These are phyloP conservation scores for Alcis repandata DNA, from an alignment of 2,888 invertebrate species.

Conservation along the genomic window DNA sequence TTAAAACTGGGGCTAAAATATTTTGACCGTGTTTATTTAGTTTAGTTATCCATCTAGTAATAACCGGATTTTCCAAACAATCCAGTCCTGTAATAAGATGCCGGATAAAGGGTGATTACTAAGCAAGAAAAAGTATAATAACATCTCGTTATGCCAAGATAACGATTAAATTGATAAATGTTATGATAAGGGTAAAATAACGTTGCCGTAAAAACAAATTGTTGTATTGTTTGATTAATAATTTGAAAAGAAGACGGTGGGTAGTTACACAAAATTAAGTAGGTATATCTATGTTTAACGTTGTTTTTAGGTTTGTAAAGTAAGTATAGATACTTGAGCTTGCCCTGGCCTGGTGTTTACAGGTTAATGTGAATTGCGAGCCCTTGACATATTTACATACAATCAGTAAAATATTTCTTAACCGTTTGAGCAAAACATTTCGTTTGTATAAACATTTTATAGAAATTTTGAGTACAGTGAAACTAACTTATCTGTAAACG, in stretches of 20 bases:
- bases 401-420: neutral
- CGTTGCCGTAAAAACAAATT: constrained; percentile 31
- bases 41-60: too few relatives aligned
- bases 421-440: too few relatives aligned
- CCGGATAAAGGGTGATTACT: constrained; percentile 55
- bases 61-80: constrained; percentile 10
- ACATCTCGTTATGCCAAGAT: constrained; percentile 71
- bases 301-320: neutral
- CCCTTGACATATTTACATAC: neutral
- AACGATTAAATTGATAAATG: constrained; percentile 61
- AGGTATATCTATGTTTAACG: neutral
- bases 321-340: too few relatives aligned
- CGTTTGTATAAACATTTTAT: too few relatives aligned
- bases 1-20: too few relatives aligned
- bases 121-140: constrained; percentile 61
- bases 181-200: constrained; percentile 42
- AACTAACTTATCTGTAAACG: neutral
- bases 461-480: neutral
- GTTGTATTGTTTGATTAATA: constrained; percentile 39
- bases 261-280: too few relatives aligned
- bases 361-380: neutral
- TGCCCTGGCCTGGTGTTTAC: too few relatives aligned
- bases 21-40: too few relatives aligned
- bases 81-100: constrained; percentile 52
- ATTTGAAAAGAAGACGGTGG: neutral